These are phyloP conservation scores for Clarias fuscus DNA, from an alignment of 2,797 vertebrate species.

Conservation along the genomic window DNA sequence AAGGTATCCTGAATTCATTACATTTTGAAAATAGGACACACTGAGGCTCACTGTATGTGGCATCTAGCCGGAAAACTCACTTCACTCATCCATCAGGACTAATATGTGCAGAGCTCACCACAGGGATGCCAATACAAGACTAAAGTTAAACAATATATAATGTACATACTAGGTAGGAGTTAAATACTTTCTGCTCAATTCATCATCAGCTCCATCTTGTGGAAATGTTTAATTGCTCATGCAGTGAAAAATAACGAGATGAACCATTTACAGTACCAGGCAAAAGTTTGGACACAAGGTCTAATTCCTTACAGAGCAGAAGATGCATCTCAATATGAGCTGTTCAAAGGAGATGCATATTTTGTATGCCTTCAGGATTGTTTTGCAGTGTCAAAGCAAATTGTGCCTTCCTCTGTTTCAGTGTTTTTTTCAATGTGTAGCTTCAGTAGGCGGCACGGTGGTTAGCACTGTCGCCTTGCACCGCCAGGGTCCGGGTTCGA, in stretches of 20 bases:
- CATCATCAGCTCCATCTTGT: background rate
- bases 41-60: background rate
- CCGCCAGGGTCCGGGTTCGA: too few species aligned
- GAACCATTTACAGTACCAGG: background rate
- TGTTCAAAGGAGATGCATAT: too few species aligned
- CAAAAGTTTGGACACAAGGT: too few species aligned
- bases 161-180: background rate
- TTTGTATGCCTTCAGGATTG: too few species aligned
- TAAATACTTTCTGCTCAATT: background rate
- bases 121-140: background rate
- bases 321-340: too few species aligned
- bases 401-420: background rate
- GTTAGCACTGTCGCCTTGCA: too few species aligned
- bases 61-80: background rate
- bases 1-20: constrained; percentile 3
- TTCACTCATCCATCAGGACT: background rate
- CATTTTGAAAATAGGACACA: constrained; percentile 10
- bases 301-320: too few species aligned
- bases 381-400: background rate
- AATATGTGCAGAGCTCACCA: background rate
- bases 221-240: background rate
- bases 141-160: background rate
- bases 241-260: too few species aligned
- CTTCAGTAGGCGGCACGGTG: too few species aligned
- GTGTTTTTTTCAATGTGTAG: background rate